Evolutionary conservation across 2,888 invertebrate genomes (phyloP).

Genomic region (Hipparchia sbordonii): DNA sequence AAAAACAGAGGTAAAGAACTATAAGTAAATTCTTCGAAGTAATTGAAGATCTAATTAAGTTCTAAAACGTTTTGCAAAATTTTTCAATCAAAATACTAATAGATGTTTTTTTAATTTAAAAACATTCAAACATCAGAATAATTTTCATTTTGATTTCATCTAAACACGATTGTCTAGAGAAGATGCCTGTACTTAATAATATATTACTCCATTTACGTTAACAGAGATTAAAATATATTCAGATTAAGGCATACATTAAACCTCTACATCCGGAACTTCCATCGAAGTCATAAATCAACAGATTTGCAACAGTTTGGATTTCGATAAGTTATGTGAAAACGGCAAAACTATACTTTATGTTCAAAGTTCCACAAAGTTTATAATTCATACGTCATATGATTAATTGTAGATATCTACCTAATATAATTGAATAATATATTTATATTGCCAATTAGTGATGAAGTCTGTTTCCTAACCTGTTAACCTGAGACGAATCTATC

Average conservation of each 20-base stretch:
- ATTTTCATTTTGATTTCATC: background rate
- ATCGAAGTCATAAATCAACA: constrained; percentile 14
- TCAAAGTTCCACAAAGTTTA: background rate
- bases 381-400: constrained; percentile 5
- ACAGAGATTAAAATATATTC: background rate
- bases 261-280: background rate
- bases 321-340: constrained; percentile 2
- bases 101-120: too few species aligned
- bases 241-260: background rate
- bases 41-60: background rate
- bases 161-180: background rate
- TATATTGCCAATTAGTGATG: too few species aligned
- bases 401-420: background rate
- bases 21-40: too few species aligned
- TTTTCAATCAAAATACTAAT: background rate
- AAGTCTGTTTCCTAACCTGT: too few species aligned
- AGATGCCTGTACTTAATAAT: background rate
- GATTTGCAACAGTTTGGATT: constrained; percentile 18
- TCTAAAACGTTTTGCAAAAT: background rate
- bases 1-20: background rate
- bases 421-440: too few species aligned
- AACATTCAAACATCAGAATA: background rate
- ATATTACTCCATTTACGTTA: background rate
- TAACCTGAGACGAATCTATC: too few species aligned
- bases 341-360: constrained; percentile 14